These are phyloP conservation scores for Drosophila barbarae DNA, from an alignment of 2,888 invertebrate genomes.

Conservation along the genomic window DNA sequence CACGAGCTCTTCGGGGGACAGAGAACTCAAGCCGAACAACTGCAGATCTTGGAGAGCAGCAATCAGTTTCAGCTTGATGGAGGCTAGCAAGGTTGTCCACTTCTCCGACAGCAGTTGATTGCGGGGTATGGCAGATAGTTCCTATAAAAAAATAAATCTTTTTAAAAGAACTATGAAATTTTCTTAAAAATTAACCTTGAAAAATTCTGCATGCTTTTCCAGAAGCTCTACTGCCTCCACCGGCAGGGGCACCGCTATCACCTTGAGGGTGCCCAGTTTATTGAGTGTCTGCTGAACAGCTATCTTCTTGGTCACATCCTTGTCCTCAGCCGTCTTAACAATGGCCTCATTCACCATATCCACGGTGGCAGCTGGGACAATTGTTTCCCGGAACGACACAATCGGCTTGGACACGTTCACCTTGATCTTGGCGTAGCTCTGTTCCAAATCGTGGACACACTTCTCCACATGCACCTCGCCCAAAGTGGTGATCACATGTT, in stretches of 20 bases:
- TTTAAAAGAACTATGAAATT: not conserved
- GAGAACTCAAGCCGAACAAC: slow-evolving; percentile 80
- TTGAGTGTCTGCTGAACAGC: slow-evolving; percentile 85
- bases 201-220: slow-evolving; percentile 85
- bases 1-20: slow-evolving; percentile 80
- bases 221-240: slow-evolving; percentile 85
- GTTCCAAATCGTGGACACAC: slow-evolving; percentile 94
- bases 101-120: slow-evolving; percentile 73
- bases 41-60: slow-evolving; percentile 83
- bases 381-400: slow-evolving; percentile 96
- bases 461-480: slow-evolving; percentile 98
- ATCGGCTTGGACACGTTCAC: slow-evolving; percentile 97
- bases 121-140: slow-evolving; percentile 63
- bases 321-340: slow-evolving; percentile 81
- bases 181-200: slow-evolving; percentile 81
- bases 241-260: slow-evolving; percentile 90
- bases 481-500: slow-evolving; percentile 95
- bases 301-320: slow-evolving; percentile 81
- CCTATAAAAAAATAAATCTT: slow-evolving; percentile 36
- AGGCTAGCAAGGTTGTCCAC: slow-evolving; percentile 55
- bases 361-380: slow-evolving; percentile 88
- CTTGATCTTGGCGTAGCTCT: slow-evolving; percentile 90
- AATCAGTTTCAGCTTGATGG: slow-evolving; percentile 82
- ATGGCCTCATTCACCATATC: slow-evolving; percentile 94
- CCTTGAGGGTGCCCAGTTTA: slow-evolving; percentile 85